These are phyloP conservation scores for Choristoneura fumiferana DNA, from an alignment of 1,140 invertebrate species.

Conservation along the genomic window DNA sequence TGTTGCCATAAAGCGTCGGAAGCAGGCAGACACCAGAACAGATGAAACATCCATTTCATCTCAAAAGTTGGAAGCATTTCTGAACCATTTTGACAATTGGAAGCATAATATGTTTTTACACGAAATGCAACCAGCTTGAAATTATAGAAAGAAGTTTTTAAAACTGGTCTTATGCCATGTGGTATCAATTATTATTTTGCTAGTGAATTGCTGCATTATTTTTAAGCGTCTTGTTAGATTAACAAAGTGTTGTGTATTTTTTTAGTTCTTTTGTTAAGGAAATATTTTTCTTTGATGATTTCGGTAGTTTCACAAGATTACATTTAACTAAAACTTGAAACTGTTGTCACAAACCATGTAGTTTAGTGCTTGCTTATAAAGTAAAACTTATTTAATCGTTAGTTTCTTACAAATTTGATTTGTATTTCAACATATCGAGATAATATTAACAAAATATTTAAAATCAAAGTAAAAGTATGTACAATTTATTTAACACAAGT, in stretches of 20 bases:
- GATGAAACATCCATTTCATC: too few relatives aligned
- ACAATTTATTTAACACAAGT: too few relatives aligned
- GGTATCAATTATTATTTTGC: constrained; percentile 22
- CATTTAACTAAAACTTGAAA: constrained; percentile 20
- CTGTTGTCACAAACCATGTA: constrained; percentile 34
- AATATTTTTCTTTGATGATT: constrained; percentile 23
- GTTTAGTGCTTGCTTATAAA: constrained; percentile 24
- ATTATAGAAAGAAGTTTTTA: not conserved
- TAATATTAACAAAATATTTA: not conserved
- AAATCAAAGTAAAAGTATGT: not conserved
- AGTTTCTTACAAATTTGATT: constrained; percentile 18
- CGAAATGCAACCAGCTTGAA: not conserved
- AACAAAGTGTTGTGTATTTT: constrained; percentile 13
- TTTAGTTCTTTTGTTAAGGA: constrained; percentile 21
- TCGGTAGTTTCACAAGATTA: constrained; percentile 20
- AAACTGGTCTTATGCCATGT: constrained; percentile 25
- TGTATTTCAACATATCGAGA: constrained; percentile 9
- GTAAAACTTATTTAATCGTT: constrained; percentile 3
- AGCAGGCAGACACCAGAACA: too few relatives aligned
- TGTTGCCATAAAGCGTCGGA: too few relatives aligned
- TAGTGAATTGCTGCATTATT: constrained; percentile 15
- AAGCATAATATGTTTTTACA: constrained; percentile 14
- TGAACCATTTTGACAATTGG: not conserved
- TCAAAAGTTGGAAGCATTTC: constrained; percentile 18
- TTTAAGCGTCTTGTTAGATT: constrained; percentile 9